A percentile compares a stretch with the other conserved stretches of the same genome.
Conservation (phyloP, 2,888 invertebrate species). For the Pherbina coryleti region DNA sequence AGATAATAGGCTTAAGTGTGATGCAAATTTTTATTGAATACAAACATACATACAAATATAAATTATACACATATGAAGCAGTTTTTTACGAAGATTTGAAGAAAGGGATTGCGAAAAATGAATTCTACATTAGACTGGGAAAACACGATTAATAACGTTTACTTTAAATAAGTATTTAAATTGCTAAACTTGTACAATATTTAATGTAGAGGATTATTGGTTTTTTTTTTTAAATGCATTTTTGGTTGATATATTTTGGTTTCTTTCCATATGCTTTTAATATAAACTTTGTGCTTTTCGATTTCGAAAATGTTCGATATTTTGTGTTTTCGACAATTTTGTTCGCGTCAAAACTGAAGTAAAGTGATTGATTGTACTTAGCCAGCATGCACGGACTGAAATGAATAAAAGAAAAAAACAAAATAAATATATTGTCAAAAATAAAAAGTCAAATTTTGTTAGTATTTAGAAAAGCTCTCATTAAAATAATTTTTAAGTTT, state of each 20-base stretch:
- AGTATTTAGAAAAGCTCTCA: conserved; percentile 23
- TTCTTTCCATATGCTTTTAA: background rate
- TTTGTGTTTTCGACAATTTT: conserved; percentile 46
- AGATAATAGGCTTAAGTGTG: too few relatives aligned
- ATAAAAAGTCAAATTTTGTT: conserved; percentile 44
- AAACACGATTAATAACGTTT: too few relatives aligned
- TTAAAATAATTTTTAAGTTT: too few relatives aligned
- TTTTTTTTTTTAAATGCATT: background rate
- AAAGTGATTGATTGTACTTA: conserved; percentile 54
- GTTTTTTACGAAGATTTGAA: too few relatives aligned
- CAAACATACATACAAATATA: too few relatives aligned
- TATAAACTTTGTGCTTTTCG: conserved; percentile 34
- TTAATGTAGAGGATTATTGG: too few relatives aligned
- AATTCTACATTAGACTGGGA: too few relatives aligned
- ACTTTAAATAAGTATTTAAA: too few relatives aligned
- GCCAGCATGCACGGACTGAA: conserved; percentile 71
- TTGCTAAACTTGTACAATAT: too few relatives aligned
- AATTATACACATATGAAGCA: too few relatives aligned
- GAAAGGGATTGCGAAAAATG: too few relatives aligned
- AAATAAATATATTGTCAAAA: conserved; percentile 55
- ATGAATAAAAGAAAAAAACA: conserved; percentile 60
- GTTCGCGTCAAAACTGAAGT: conserved; percentile 45
- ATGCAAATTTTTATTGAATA: too few relatives aligned
- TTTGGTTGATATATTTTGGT: background rate
- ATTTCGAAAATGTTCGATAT: conserved; percentile 45